Percentiles rank a stretch among this genome's conserved stretches.
Conservation (phyloP, 2,888 invertebrate species). For the Acanthosepion lycidas region DNA sequence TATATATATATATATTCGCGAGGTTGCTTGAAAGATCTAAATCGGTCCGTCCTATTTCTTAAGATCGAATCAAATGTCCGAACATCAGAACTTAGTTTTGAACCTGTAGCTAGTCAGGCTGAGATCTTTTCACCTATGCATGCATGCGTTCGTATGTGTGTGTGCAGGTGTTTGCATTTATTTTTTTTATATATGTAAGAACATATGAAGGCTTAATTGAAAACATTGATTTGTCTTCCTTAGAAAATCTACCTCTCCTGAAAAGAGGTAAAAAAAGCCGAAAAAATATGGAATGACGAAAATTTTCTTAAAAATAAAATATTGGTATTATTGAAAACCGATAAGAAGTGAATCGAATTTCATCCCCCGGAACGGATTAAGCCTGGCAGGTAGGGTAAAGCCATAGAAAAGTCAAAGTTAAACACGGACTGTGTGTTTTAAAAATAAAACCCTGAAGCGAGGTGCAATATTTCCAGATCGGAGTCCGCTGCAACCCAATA, state of each 20-base stretch:
- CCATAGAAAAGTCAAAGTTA: conserved; percentile 33
- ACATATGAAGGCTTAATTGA: not conserved
- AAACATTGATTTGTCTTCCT: not conserved
- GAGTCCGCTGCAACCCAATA: not conserved
- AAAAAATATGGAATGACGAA: not conserved
- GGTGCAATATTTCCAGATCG: not conserved
- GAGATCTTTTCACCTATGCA: too few species aligned
- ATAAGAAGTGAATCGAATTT: not conserved
- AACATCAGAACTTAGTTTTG: too few species aligned
- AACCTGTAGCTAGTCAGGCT: too few species aligned
- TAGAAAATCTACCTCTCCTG: not conserved
- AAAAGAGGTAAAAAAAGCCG: not conserved
- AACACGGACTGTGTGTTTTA: not conserved
- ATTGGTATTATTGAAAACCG: not conserved
- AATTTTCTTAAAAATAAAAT: not conserved
- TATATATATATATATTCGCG: too few species aligned
- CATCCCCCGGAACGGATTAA: not conserved
- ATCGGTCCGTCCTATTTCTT: too few species aligned
- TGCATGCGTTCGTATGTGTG: not conserved
- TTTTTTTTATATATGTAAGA: not conserved
- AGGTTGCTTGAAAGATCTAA: too few species aligned
- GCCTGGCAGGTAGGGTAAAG: not conserved
- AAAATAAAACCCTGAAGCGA: not conserved
- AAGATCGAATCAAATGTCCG: too few species aligned
- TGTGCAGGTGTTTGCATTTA: not conserved